Evolutionary conservation across 2,888 invertebrate genomes (phyloP).

Genomic region (Dicyrtoma fusca): DNA sequence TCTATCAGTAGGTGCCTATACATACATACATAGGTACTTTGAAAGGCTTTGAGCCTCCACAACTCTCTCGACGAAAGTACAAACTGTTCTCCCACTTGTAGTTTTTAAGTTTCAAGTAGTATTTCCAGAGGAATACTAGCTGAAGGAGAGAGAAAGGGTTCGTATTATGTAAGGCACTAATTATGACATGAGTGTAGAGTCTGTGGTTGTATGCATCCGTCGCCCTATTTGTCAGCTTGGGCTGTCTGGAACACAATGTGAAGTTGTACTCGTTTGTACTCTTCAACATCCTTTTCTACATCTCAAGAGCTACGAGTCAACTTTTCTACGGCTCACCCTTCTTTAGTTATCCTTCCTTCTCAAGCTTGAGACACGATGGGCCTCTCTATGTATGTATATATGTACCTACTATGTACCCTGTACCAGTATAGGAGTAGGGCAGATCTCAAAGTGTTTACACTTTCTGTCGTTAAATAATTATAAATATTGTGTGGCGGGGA

Average conservation of each 20-base stretch:
- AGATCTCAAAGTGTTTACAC: too few relatives aligned
- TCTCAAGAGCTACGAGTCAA: slow-evolving; percentile 9
- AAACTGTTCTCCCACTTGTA: slow-evolving; percentile 18
- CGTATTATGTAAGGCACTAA: slow-evolving; percentile 9
- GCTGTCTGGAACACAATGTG: slow-evolving; percentile 19
- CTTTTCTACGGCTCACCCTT: slow-evolving; percentile 2
- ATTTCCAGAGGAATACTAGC: not conserved
- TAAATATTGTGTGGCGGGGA: too few relatives aligned
- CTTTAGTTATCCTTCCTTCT: too few relatives aligned
- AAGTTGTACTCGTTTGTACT: slow-evolving; percentile 14
- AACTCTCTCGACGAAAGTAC: too few relatives aligned
- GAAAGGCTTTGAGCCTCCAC: too few relatives aligned
- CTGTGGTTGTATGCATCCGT: not conserved
- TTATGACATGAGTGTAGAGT: slow-evolving; percentile 20
- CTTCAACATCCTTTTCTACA: not conserved
- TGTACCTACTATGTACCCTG: too few relatives aligned
- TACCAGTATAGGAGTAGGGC: too few relatives aligned
- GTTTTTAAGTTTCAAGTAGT: slow-evolving; percentile 18
- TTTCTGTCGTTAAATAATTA: too few relatives aligned
- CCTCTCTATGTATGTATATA: too few relatives aligned
- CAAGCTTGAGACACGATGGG: too few relatives aligned
- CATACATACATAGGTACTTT: too few relatives aligned
- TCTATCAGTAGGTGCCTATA: too few relatives aligned
- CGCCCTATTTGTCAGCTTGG: not conserved
- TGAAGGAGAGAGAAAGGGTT: not conserved